Evolutionary conservation across 2,797 vertebrate species (phyloP).

Genomic region (Hoplostethus atlanticus): DNA sequence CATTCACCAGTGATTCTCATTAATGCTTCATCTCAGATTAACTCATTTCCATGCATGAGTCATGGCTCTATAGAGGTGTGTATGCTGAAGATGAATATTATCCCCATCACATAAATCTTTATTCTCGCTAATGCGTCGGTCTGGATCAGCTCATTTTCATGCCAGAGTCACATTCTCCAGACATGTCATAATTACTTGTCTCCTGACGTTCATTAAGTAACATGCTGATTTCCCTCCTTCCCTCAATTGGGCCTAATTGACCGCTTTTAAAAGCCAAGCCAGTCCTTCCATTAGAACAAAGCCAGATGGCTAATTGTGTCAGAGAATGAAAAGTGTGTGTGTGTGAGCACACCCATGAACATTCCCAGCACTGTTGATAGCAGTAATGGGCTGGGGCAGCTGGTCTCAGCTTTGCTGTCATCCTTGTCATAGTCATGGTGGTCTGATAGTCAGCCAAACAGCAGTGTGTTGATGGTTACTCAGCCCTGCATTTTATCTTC

Average conservation of each 20-base stretch:
- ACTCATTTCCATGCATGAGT: conserved; percentile 48
- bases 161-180: conserved; percentile 62
- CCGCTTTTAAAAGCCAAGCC: conserved; percentile 75
- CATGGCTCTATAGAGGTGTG: conserved; percentile 50
- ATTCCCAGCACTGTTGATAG: conserved; percentile 50
- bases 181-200: conserved; percentile 79
- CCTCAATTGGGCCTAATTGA: conserved; percentile 81
- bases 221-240: conserved; percentile 72
- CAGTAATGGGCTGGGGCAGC: conserved; percentile 74
- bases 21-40: conserved; percentile 32
- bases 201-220: conserved; percentile 83
- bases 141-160: conserved; percentile 69
- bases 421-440: conserved; percentile 61
- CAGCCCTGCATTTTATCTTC: conserved; percentile 7
- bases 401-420: conserved; percentile 72
- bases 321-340: conserved; percentile 36
- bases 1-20: background rate
- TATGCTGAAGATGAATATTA: conserved; percentile 42
- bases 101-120: conserved; percentile 55
- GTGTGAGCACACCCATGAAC: background rate
- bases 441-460: conserved; percentile 55
- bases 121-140: conserved; percentile 2
- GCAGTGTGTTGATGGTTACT: conserved; percentile 26
- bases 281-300: conserved; percentile 78
- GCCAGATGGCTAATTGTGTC: conserved; percentile 72